These are phyloP conservation scores for Hippasteria phrygiana DNA, from an alignment of 53 echinoderm and acorn worm species.

Conservation along the genomic window DNA sequence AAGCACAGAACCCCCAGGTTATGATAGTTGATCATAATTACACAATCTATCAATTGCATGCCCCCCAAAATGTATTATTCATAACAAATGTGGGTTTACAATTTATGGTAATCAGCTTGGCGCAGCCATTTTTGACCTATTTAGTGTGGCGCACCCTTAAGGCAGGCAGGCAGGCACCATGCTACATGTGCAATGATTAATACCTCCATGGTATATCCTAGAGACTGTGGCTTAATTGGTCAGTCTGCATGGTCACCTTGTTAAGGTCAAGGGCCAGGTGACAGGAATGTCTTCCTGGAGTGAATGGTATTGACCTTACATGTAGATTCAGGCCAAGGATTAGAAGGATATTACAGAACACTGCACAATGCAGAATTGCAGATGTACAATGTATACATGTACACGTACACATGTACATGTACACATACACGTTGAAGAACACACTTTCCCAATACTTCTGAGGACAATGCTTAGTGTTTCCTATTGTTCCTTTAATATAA, in stretches of 20 bases:
- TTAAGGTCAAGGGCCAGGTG: slow-evolving; percentile 8
- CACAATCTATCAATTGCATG: too few relatives aligned
- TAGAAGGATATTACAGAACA: neutral
- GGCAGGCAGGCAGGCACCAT: neutral
- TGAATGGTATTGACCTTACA: slow-evolving; percentile 44
- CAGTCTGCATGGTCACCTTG: slow-evolving; percentile 56
- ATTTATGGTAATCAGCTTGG: too few relatives aligned
- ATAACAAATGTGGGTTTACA: too few relatives aligned
- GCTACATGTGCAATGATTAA: neutral
- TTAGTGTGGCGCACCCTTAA: too few relatives aligned
- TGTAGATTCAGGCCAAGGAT: slow-evolving; percentile 50
- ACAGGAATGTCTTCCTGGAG: slow-evolving; percentile 52
- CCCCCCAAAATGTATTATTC: too few relatives aligned
- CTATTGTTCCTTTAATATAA: too few relatives aligned
- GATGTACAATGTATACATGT: neutral
- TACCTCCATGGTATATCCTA: neutral
- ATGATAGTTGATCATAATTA: too few relatives aligned
- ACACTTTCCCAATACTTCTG: too few relatives aligned
- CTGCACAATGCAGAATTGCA: neutral
- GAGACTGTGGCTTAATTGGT: slow-evolving; percentile 28
- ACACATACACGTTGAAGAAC: too few relatives aligned
- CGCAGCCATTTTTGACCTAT: too few relatives aligned
- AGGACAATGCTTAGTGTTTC: too few relatives aligned
- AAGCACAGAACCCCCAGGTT: too few relatives aligned
- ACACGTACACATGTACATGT: neutral